Percentiles rank a stretch among this genome's conserved stretches.
phyloP scores from a whole-genome alignment of 1,140 invertebrate species.

The Procambarus virginalis region DNA sequence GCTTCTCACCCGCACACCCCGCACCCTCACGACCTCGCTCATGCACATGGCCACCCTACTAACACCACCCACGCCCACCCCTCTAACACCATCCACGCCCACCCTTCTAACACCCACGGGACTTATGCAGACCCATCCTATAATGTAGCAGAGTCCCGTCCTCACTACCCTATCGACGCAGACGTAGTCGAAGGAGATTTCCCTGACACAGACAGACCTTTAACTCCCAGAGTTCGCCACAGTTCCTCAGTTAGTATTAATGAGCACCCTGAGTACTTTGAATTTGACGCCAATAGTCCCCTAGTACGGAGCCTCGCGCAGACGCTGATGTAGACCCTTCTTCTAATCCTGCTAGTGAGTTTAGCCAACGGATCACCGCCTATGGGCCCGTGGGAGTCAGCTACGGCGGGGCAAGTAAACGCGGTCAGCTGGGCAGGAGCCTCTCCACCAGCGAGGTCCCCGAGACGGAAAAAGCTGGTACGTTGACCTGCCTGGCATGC shows the following conservation, averaged over 20 bases:
- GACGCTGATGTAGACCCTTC: conserved; percentile 72
- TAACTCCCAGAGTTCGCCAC: conserved; percentile 69
- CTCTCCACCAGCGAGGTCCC: conserved; percentile 87
- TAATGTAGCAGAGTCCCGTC: conserved; percentile 51
- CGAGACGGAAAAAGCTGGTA: conserved; percentile 88
- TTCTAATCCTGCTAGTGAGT: conserved; percentile 73
- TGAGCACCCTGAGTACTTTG: conserved; percentile 74
- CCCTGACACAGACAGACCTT: conserved; percentile 62
- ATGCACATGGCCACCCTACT: conserved; percentile 51
- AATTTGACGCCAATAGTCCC: conserved; percentile 73
- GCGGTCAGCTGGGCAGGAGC: conserved; percentile 86
- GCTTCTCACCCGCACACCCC: conserved; percentile 62
- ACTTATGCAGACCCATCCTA: conserved; percentile 62
- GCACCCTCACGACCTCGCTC: conserved; percentile 58
- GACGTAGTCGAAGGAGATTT: conserved; percentile 58
- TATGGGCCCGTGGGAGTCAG: conserved; percentile 71
- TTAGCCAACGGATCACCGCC: conserved; percentile 70
- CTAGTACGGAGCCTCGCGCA: conserved; percentile 71
- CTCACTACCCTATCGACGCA: conserved; percentile 58
- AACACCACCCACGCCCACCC: conserved; percentile 57
- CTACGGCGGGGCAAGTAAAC: conserved; percentile 72
- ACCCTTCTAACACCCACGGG: conserved; percentile 56
- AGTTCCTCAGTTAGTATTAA: conserved; percentile 74
- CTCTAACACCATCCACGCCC: conserved; percentile 59
- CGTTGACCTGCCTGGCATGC: conserved; percentile 71